Evolutionary conservation across 2,113 vertebrate genomes (phyloP), one percentile per base, ranked within the genome.

Genomic region (Rostratula benghalensis): DNA sequence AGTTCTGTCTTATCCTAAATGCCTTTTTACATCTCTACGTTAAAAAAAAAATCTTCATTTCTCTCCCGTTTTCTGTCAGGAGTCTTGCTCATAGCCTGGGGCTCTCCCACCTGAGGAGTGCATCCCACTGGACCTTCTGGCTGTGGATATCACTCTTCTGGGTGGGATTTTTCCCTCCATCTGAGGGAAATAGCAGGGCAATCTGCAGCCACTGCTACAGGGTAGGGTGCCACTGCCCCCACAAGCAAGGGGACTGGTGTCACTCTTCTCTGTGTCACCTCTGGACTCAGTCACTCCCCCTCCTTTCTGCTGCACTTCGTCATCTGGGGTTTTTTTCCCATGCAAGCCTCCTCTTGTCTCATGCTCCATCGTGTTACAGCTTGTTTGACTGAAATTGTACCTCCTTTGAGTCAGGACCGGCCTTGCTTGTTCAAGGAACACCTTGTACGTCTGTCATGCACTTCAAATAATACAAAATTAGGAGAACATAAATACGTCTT

Each of bases 381-480:
- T 91, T 77, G 96, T 84, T 43, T 0, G 4, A 8, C 41, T 64
- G n/a, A 14, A 63, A 13, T 59, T 59, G 61, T 50, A 25, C 80
- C 69, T 94, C 61, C 86, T 74, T 41, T 61, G 83, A 92, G 73
- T 81, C 94, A 93, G 85, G 90, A 60, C 76, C 68, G 61, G 74
- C 91, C 81, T 69, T 89, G 83, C 81, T 61, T 30, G 67, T 43
- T 92, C 53, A 82, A 57, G 92, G 90, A 96, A 90, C 92, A 92
- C 88, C 85, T 75, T 83, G 76, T 83, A 23, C 3, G 2, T 81
- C 90, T 60, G 14, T 89, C 79, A 48, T 15, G 54, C 33, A 27
- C n/a, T 67, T 75, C 74, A 76, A 69, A 46, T 83, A 73, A 39
- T 31, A 56, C 7, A 12, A 82, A 82, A 89, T 63, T 13, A 93